A percentile compares a stretch with the other conserved stretches of the same genome.
These are phyloP conservation scores for Gracilinanus agilis DNA, from an alignment of 2,113 vertebrate genomes.

Conservation along the genomic window DNA sequence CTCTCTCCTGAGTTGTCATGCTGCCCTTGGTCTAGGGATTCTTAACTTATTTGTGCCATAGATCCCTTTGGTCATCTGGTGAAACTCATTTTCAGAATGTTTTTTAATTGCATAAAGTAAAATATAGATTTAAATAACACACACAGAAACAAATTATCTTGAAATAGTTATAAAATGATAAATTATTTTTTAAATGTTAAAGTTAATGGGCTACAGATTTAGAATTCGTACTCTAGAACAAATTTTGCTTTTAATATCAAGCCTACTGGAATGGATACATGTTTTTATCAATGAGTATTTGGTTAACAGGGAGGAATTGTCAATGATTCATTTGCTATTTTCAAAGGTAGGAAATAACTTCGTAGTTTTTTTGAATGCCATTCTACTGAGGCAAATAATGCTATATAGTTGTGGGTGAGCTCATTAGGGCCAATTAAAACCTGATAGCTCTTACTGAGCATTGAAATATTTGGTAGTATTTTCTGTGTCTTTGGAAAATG, in stretches of 20 bases:
- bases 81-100: neutral
- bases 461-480: conserved; percentile 74
- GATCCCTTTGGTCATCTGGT: neutral
- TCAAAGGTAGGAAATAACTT: conserved; percentile 71
- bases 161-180: neutral
- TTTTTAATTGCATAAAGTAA: neutral
- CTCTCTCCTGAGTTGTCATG: no score
- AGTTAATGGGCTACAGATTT: neutral
- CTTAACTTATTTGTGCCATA: neutral
- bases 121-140: neutral
- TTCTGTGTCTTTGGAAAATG: conserved; percentile 67
- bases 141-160: neutral
- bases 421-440: conserved; percentile 73
- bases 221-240: conserved; percentile 31
- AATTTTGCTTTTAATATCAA: conserved; percentile 62
- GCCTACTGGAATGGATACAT: conserved; percentile 51
- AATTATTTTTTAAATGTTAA: neutral
- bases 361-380: conserved; percentile 70
- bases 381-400: conserved; percentile 74
- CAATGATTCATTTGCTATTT: conserved; percentile 71
- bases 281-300: conserved; percentile 60
- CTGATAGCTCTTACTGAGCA: conserved; percentile 61
- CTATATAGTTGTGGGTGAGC: conserved; percentile 66
- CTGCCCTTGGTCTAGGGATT: neutral
- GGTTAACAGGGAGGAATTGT: conserved; percentile 65